These are phyloP conservation scores for Drosophila acutilabella DNA, from an alignment of 2,888 invertebrate genomes.

Conservation along the genomic window DNA sequence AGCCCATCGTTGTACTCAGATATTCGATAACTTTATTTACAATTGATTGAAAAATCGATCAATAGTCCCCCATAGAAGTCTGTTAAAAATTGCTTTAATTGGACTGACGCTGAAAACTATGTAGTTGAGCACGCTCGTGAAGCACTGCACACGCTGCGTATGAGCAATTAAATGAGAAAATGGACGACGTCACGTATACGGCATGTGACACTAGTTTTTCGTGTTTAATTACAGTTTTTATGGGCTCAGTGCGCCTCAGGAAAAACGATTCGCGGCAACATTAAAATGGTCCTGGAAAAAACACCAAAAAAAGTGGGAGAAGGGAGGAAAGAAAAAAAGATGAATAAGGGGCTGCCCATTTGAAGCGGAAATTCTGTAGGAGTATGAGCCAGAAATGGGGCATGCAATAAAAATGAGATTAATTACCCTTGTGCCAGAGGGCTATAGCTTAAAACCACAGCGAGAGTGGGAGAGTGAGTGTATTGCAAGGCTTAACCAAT, in stretches of 20 bases:
- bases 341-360: constrained; percentile 47
- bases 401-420: constrained; percentile 76
- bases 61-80: constrained; percentile 7
- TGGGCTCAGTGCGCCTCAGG: constrained; percentile 48
- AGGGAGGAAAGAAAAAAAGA: constrained; percentile 21
- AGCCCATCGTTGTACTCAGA: neutral
- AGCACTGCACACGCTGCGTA: constrained; percentile 45
- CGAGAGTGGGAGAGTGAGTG: neutral
- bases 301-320: neutral
- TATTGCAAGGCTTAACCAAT: constrained; percentile 2
- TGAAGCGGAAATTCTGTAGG: constrained; percentile 27
- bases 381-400: constrained; percentile 42
- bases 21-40: neutral
- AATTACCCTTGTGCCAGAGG: constrained; percentile 59
- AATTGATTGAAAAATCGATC: constrained; percentile 30
- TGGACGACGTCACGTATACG: constrained; percentile 72
- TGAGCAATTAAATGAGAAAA: constrained; percentile 62
- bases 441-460: constrained; percentile 17
- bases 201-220: constrained; percentile 76
- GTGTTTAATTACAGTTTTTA: constrained; percentile 76
- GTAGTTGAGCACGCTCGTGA: constrained; percentile 27
- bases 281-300: constrained; percentile 34
- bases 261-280: constrained; percentile 61
- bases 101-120: constrained; percentile 10
- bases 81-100: constrained; percentile 26